Base-by-base conservation (phyloP, 1,140 invertebrate genomes). In the Achroia grisella region DNA sequence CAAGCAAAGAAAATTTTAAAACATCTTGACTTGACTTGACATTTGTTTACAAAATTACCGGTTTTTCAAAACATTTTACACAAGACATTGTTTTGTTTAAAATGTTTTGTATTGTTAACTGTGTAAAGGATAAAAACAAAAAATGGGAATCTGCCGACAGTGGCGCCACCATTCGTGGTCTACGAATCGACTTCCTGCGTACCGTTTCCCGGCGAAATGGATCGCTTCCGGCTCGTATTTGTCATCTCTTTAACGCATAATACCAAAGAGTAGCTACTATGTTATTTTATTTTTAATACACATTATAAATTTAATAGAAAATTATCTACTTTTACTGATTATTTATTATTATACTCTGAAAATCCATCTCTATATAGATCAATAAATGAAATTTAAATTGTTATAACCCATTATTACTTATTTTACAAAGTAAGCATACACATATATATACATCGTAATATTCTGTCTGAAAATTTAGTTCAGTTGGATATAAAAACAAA, bases 181-280 rank as follows among this genome's bases (percentile, higher is more conserved):
- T 69, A 65, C 73, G 76, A 73, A 81, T 72, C 74, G 64, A 86
- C 75, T 87, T 87, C 82, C 82, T 66, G 79, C 49, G 69, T 37
- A 53, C 62, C 71, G 72, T 76, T 85, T 85, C 81, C 80, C 74
- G 66, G 62, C 62, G 52, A 82, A 87, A 87, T 87, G 85, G 85
- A 87, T 87, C 72, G 66, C 63, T 86, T 87, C 85, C 85, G 74
- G 56, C 55, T 48, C 52, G 48, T 75, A 85, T 87, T 85, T 84
- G 78, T 87, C 85, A 87, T 85, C 71, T 74, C 53, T 23, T 23
- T 23, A 23, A 23, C 61, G 52, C 72, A 67, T 74, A 60, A 63
- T 52, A 53, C 44, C 23, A 39, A 44, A 40, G 48, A 34, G 27
- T 55, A 13, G 35, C 35, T 17, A 15, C 39, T 50, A 34, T 49